These are phyloP conservation scores for Drosophila bipectinata DNA, from an alignment of 1,140 invertebrate genomes.

Conservation along the genomic window DNA sequence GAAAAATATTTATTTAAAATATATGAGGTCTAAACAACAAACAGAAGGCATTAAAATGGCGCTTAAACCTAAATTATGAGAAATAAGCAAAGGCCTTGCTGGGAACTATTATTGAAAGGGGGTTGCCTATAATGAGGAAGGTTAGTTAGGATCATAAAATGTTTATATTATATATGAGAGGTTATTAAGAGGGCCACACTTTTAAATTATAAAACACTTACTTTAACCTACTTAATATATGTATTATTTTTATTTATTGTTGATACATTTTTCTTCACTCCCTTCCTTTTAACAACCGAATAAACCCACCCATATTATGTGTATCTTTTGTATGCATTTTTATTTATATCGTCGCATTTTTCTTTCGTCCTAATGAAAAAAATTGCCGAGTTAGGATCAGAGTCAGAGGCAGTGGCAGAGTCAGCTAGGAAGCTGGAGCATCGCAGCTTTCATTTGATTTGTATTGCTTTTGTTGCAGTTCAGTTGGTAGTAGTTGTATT, in stretches of 20 bases:
- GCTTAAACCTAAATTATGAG: conserved; percentile 53
- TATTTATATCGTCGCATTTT: conserved; percentile 77
- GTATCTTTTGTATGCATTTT: conserved; percentile 66
- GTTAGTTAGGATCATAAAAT: no score
- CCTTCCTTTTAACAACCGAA: not conserved
- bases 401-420: not conserved
- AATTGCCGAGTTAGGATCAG: conserved; percentile 43
- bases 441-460: conserved; percentile 76
- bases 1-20: conserved; percentile 14
- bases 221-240: not conserved
- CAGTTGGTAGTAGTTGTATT: conserved; percentile 32
- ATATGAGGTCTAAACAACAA: conserved; percentile 56
- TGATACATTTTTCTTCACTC: conserved; percentile 7
- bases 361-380: conserved; percentile 59
- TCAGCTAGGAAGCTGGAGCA: conserved; percentile 4
- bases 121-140: no score
- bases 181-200: no score
- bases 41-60: conserved; percentile 52
- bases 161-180: no score
- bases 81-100: conserved; percentile 4
- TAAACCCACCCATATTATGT: conserved; percentile 22
- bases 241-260: not conserved
- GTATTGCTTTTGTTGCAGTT: conserved; percentile 64
- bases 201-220: not conserved
- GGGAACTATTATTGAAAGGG: not conserved